A percentile compares a stretch with the other conserved stretches of the same genome.
phyloP scores from a whole-genome alignment of 2,888 invertebrate species.

The Ophraella communa region DNA sequence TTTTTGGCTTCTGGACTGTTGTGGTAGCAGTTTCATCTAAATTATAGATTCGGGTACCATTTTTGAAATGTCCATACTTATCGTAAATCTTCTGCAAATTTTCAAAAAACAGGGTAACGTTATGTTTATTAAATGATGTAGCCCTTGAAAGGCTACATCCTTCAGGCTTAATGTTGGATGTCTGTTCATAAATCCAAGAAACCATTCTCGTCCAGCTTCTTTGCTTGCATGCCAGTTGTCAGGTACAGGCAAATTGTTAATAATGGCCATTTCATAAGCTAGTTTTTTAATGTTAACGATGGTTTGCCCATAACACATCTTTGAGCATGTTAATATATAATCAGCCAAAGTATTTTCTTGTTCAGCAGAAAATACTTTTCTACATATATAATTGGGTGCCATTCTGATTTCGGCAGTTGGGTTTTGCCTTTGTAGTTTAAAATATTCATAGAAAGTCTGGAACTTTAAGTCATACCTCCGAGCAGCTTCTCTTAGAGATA shows the following conservation, averaged over 20 bases:
- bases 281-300: background rate
- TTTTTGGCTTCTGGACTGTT: background rate
- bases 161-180: conserved; percentile 3
- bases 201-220: background rate
- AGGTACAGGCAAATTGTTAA: too few species aligned
- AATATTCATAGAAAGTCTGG: background rate
- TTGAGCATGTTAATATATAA: background rate
- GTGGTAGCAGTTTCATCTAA: background rate
- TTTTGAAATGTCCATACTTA: background rate
- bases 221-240: background rate
- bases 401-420: background rate
- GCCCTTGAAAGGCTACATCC: background rate
- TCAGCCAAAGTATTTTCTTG: background rate
- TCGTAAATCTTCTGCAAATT: background rate
- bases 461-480: background rate
- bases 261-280: background rate
- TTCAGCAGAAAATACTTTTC: background rate
- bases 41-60: conserved; percentile 1
- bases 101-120: background rate
- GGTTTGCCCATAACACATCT: background rate
- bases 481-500: background rate
- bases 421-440: background rate
- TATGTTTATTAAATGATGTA: background rate
- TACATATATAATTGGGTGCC: background rate
- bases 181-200: background rate